phyloP scores from a whole-genome alignment of 2,797 vertebrate species.

The Acipenser transmontanus region DNA sequence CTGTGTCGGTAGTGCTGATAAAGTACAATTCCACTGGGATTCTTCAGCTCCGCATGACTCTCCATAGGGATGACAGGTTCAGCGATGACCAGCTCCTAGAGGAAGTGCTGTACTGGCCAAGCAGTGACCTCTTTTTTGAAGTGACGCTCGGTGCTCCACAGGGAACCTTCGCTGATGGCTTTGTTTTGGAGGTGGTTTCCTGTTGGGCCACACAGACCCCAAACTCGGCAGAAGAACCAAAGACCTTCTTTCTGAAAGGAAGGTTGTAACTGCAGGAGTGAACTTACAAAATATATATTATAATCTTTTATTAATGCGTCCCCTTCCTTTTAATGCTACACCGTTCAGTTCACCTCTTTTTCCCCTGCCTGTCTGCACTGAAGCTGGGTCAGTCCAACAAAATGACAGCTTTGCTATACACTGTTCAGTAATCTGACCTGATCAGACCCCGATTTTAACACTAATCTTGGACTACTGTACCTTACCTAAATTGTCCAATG shows the following conservation, averaged over 20 bases:
- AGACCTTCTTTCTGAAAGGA: conserved; percentile 41
- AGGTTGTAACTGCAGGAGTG: conserved; percentile 30
- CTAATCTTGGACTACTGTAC: too few species aligned
- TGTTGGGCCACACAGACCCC: conserved; percentile 56
- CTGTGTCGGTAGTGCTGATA: conserved; percentile 11
- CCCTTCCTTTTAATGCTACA: too few species aligned
- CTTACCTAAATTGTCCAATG: too few species aligned
- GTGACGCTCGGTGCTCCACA: conserved; percentile 40
- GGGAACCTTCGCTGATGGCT: conserved; percentile 31
- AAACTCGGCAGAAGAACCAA: conserved; percentile 26
- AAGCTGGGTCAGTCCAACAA: too few species aligned
- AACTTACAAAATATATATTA: too few species aligned
- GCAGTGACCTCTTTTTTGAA: conserved; percentile 48
- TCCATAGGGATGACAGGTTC: conserved; percentile 38
- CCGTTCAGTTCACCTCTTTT: too few species aligned
- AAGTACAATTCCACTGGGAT: conserved; percentile 39
- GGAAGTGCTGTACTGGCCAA: conserved; percentile 7
- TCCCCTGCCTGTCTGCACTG: too few species aligned
- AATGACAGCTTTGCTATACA: too few species aligned
- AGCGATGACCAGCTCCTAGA: conserved; percentile 13
- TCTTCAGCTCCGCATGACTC: conserved; percentile 43
- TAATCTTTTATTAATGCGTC: too few species aligned
- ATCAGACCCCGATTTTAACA: too few species aligned
- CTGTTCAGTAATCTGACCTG: too few species aligned
- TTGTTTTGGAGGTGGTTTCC: conserved; percentile 45